phyloP scores from a whole-genome alignment of 2,888 invertebrate species.

The Nemoura dubitans region DNA sequence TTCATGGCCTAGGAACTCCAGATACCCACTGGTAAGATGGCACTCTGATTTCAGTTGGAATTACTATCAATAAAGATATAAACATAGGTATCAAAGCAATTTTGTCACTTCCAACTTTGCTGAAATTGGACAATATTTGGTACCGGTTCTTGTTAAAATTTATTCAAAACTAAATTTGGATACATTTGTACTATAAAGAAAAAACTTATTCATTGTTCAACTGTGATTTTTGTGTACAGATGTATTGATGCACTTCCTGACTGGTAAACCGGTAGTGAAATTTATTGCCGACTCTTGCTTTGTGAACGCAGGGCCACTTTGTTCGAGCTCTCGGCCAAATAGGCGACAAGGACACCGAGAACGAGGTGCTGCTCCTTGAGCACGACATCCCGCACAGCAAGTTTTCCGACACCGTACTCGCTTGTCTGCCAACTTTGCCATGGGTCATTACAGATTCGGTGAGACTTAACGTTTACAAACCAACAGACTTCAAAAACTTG shows the following conservation, averaged over 20 bases:
- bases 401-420: slow-evolving; percentile 93
- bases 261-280: no score
- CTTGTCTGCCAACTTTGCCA: slow-evolving; percentile 87
- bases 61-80: no score
- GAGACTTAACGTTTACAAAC: slow-evolving; percentile 52
- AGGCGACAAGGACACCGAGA: slow-evolving; percentile 95
- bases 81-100: no score
- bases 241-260: no score
- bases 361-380: slow-evolving; percentile 93
- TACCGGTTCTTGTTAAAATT: no score
- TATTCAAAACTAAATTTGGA: no score
- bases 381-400: slow-evolving; percentile 97
- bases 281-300: neutral
- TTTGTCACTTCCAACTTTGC: no score
- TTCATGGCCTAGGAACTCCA: slow-evolving; percentile 92
- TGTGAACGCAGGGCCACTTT: slow-evolving; percentile 80
- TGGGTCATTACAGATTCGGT: slow-evolving; percentile 90
- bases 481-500: neutral
- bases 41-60: slow-evolving; percentile 26
- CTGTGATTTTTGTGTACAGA: no score
- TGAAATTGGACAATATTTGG: no score
- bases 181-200: no score
- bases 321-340: slow-evolving; percentile 91
- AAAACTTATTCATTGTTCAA: no score
- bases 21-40: slow-evolving; percentile 78